These are phyloP conservation scores for Pseudopleuronectes americanus DNA, from an alignment of 2,797 vertebrate species.

Conservation along the genomic window DNA sequence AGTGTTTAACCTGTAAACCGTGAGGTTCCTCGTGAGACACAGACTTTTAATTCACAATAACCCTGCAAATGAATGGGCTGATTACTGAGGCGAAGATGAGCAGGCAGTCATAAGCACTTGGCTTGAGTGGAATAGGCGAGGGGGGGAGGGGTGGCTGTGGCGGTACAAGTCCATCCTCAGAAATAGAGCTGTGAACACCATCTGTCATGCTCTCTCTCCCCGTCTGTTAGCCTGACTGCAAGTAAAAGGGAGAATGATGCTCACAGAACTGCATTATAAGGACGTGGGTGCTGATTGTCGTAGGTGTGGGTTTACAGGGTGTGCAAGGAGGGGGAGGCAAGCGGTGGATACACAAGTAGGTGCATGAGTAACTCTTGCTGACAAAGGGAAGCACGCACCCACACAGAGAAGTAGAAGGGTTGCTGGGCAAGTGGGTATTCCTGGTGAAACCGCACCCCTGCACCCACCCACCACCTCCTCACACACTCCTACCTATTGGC, in stretches of 20 bases:
- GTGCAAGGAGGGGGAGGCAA: slow-evolving; percentile 66
- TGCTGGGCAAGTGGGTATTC: slow-evolving; percentile 84
- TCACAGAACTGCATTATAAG: slow-evolving; percentile 79
- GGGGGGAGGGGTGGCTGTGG: slow-evolving; percentile 71
- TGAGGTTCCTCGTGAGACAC: slow-evolving; percentile 62
- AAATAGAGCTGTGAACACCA: slow-evolving; percentile 92
- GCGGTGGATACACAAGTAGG: slow-evolving; percentile 70
- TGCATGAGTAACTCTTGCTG: slow-evolving; percentile 85
- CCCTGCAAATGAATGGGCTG: slow-evolving; percentile 83
- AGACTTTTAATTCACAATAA: slow-evolving; percentile 82
- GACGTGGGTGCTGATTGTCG: slow-evolving; percentile 84
- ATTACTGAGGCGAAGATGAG: slow-evolving; percentile 79
- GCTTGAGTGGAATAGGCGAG: slow-evolving; percentile 78
- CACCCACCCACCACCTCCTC: slow-evolving; percentile 73
- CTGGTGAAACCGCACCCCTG: slow-evolving; percentile 78
- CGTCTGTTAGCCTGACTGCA: slow-evolving; percentile 87
- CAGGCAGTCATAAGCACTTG: slow-evolving; percentile 82
- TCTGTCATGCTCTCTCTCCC: slow-evolving; percentile 88
- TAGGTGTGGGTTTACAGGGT: slow-evolving; percentile 84
- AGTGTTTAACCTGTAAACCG: slow-evolving; percentile 66
- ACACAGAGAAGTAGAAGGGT: slow-evolving; percentile 80
- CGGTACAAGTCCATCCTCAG: slow-evolving; percentile 89
- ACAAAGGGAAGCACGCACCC: slow-evolving; percentile 86
- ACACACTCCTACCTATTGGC: slow-evolving; percentile 78
- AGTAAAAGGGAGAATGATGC: slow-evolving; percentile 80